Evolutionary conservation across 1,140 invertebrate species (phyloP).

Genomic region (Cotesia typhae): DNA sequence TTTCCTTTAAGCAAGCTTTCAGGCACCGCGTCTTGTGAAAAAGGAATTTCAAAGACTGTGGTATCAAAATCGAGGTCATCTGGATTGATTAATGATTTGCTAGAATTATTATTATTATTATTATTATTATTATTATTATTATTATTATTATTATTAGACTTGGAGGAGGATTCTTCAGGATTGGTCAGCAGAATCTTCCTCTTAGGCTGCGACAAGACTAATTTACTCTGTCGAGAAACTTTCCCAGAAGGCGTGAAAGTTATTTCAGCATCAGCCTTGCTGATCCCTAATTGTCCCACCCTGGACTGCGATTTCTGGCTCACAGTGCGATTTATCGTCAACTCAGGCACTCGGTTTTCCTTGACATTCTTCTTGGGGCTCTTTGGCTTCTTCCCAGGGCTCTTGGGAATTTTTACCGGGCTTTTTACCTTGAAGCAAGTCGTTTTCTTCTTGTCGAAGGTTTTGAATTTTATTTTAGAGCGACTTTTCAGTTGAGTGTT

Average conservation of each 20-base stretch:
- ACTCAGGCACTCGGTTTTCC: no score
- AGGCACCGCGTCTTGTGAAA: conserved; percentile 14
- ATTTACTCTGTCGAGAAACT: conserved; percentile 4
- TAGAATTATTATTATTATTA: conserved; percentile 10
- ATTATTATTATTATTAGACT: neutral
- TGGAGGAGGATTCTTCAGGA: neutral
- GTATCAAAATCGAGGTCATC: conserved; percentile 25
- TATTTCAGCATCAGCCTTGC: neutral
- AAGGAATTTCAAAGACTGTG: conserved; percentile 27
- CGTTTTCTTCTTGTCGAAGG: no score
- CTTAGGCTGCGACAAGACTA: neutral
- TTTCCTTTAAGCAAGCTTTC: neutral
- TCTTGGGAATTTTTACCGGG: no score
- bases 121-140: conserved; percentile 7
- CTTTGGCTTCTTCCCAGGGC: no score
- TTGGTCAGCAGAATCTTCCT: no score
- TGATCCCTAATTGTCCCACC: neutral
- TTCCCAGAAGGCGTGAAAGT: neutral
- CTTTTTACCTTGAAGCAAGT: no score
- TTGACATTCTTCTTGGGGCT: no score
- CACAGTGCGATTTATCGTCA: no score
- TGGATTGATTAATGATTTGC: conserved; percentile 9
- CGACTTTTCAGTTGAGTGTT: conserved; percentile 5
- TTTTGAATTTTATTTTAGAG: no score
- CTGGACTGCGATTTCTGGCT: no score